Base-by-base conservation (phyloP, 2,113 vertebrate species). In the Murina feae region DNA sequence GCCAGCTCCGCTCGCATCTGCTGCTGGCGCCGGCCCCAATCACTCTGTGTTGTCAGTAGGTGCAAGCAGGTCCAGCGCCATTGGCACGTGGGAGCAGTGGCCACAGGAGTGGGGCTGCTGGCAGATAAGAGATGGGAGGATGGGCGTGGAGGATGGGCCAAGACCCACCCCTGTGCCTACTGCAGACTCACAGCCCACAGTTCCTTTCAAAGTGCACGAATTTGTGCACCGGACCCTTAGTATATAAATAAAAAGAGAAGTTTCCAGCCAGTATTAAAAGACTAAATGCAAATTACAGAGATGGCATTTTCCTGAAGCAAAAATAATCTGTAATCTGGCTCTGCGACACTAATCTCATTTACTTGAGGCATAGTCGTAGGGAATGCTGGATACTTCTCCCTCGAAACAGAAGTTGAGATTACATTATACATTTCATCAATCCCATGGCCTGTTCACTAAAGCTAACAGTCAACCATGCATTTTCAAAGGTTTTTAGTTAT, bases 1-100 rank as follows among this genome's bases (percentile, higher is more conserved):
- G 3, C 23, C 0, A 3, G 23, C 23, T 25, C 58, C 23, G 44
- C 58, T 60, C 4, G 23, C 23, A 60, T 4, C 58, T 0, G 2
- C 23, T 60, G 58, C 3, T 60, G 23, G 58, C 4, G 1, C 23
- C 0, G 9, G 23, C 23, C 58, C 58, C 58, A 25, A 60, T 60
- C 25, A 60, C 58, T 21, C 58, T 1, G 1, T 28, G 58, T 10
- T 60, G 58, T 60, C 58, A 60, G 58, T 4, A 10, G 58, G 58
- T 60, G 23, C 1, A 10, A 60, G 58, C 9, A 10, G 10, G 58
- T 25, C 23, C 58, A 28, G 58, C 44, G 25, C 9, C 1, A 4
- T 60, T 4, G 28, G 10, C 9, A 4, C 25, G 25, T 60, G 25
- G 58, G 58, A 60, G 55, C 1, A 23, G 58, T 25, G 1, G 58